Percentiles rank a stretch among this genome's conserved stretches.
phyloP scores from a whole-genome alignment of 2,113 vertebrate species.

The Regulus satrapa region DNA sequence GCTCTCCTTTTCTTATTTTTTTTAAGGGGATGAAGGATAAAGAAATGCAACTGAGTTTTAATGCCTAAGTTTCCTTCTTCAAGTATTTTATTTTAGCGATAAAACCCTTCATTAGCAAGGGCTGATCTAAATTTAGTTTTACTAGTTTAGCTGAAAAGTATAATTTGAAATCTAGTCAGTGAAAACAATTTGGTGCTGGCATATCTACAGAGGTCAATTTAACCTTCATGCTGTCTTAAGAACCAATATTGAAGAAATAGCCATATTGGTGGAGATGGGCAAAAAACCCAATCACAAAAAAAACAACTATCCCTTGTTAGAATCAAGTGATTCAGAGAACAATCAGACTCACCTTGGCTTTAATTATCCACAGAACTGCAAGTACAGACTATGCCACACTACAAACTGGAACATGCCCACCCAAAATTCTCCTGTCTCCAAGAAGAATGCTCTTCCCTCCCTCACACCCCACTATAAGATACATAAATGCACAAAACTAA shows the following conservation, averaged over 20 bases:
- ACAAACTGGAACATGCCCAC: not conserved
- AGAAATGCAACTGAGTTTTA: not conserved
- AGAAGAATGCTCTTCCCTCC: not conserved
- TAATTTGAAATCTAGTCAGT: not conserved
- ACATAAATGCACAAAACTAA: not conserved
- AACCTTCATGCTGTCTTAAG: not conserved
- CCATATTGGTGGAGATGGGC: fast-evolving
- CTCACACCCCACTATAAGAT: not conserved
- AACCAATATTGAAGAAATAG: not conserved
- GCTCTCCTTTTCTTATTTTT: not conserved
- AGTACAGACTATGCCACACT: fast-evolving
- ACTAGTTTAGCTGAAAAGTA: not conserved
- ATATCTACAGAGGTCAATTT: not conserved
- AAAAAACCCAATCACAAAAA: not conserved
- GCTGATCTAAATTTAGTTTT: not conserved
- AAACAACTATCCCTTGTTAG: not conserved
- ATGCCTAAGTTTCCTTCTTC: not conserved
- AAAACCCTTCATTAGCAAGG: not conserved
- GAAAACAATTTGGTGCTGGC: not conserved
- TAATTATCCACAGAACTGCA: not conserved
- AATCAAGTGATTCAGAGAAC: not conserved
- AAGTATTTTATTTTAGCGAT: not conserved
- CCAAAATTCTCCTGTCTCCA: not conserved
- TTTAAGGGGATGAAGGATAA: not conserved
- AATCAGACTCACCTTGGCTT: not conserved